A percentile compares a stretch with the other conserved stretches of the same genome.
These are phyloP conservation scores for Phocoena sinus DNA, from an alignment of 2,113 vertebrate species.

Conservation along the genomic window DNA sequence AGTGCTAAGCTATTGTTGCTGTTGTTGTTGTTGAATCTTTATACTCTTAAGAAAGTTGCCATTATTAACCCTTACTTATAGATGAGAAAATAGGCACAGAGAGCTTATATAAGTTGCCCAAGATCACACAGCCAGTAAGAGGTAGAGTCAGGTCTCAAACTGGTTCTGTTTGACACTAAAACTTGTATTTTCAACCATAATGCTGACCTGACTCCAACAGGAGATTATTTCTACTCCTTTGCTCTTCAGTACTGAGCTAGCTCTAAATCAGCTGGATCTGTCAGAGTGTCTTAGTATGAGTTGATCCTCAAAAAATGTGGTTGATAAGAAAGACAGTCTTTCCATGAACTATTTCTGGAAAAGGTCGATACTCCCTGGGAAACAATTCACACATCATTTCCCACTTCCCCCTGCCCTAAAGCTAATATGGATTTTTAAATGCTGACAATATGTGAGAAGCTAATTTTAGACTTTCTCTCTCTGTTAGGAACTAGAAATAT, in stretches of 20 bases:
- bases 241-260: not conserved
- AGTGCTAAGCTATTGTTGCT: not conserved
- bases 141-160: not conserved
- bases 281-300: not conserved
- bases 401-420: not conserved
- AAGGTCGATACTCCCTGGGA: not conserved
- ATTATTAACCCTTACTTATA: not conserved
- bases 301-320: not conserved
- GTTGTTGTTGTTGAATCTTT: not conserved
- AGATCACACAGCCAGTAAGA: not conserved
- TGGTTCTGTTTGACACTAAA: not conserved
- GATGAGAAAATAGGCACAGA: too few relatives aligned
- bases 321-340: not conserved
- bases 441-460: not conserved
- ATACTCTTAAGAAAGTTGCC: not conserved
- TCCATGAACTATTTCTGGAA: not conserved
- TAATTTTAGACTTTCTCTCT: conserved; percentile 10
- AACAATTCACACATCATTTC: not conserved
- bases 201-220: not conserved
- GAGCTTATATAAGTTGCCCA: not conserved
- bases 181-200: not conserved
- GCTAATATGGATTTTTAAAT: not conserved
- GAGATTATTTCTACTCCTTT: not conserved
- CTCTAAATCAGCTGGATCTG: not conserved
- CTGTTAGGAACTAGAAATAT: not conserved